These are phyloP conservation scores for Escarpia spicata DNA, from an alignment of 2,888 invertebrate species.

Conservation along the genomic window DNA sequence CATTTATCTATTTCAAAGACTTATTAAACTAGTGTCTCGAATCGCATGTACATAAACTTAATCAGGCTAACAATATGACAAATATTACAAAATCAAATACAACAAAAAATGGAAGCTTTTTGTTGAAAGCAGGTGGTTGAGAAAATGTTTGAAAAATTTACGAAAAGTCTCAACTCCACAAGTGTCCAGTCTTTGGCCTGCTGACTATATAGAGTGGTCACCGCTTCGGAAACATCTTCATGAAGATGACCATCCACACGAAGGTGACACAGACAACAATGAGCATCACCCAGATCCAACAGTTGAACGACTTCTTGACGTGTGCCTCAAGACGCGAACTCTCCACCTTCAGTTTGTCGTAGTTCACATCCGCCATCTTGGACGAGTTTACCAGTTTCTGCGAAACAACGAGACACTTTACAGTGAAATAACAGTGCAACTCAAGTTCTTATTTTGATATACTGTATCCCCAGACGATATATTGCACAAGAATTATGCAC, in stretches of 20 bases:
- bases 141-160: too few relatives aligned
- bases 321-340: constrained; percentile 85
- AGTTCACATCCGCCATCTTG: constrained; percentile 82
- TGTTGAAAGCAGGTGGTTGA: too few relatives aligned
- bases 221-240: constrained; percentile 81
- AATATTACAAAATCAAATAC: too few relatives aligned
- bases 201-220: constrained; percentile 19
- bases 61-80: too few relatives aligned
- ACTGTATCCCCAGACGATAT: too few relatives aligned
- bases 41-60: too few relatives aligned
- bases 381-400: constrained; percentile 81
- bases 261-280: constrained; percentile 85
- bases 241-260: constrained; percentile 91
- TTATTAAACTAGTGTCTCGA: too few relatives aligned
- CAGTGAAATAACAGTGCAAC: neutral
- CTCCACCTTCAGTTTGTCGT: constrained; percentile 80
- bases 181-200: neutral
- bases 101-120: too few relatives aligned
- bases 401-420: constrained; percentile 39
- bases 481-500: too few relatives aligned
- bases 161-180: too few relatives aligned
- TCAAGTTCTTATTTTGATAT: neutral
- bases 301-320: constrained; percentile 88
- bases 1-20: too few relatives aligned
- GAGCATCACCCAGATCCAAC: constrained; percentile 94